Conservation (phyloP, 2,888 invertebrate species). For the Dromius quadrimaculatus region DNA sequence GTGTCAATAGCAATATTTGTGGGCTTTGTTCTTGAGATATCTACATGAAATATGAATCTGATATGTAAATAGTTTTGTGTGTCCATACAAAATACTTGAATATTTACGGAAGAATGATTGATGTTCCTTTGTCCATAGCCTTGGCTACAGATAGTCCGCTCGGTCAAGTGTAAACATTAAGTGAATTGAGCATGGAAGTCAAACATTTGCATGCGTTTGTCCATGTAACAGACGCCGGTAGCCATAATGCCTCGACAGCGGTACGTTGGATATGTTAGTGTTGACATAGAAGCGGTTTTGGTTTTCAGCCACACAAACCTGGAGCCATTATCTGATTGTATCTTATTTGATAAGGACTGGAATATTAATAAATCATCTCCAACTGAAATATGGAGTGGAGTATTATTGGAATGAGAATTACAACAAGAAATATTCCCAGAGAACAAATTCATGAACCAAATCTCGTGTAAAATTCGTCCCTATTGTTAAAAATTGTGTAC, state of each 20-base stretch:
- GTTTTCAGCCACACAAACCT: constrained; percentile 5
- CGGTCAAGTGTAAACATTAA: constrained; percentile 37
- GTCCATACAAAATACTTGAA: constrained; percentile 1
- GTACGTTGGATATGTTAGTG: too few species aligned
- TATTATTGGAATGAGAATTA: not conserved
- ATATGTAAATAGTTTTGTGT: too few species aligned
- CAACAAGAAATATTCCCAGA: too few species aligned
- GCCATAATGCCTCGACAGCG: too few species aligned
- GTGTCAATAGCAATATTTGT: not conserved
- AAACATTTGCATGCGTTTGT: constrained; percentile 36
- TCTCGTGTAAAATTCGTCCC: not conserved
- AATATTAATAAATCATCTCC: not conserved
- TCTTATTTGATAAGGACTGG: constrained; percentile 10
- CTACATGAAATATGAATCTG: too few species aligned
- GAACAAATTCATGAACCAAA: constrained; percentile 8
- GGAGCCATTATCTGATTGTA: constrained; percentile 4
- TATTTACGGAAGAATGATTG: constrained; percentile 7
- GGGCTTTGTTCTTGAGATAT: constrained; percentile 15
- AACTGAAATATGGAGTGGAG: not conserved
- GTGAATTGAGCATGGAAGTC: constrained; percentile 35
- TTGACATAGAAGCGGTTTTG: constrained; percentile 31
- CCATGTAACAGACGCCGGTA: constrained; percentile 8
- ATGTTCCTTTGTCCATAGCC: not conserved
- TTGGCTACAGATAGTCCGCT: not conserved
- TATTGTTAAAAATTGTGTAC: constrained; percentile 29